Percentiles rank a stretch among this genome's conserved stretches.
phyloP scores from a whole-genome alignment of 2,797 vertebrate genomes.

The Muscicapa striata region DNA sequence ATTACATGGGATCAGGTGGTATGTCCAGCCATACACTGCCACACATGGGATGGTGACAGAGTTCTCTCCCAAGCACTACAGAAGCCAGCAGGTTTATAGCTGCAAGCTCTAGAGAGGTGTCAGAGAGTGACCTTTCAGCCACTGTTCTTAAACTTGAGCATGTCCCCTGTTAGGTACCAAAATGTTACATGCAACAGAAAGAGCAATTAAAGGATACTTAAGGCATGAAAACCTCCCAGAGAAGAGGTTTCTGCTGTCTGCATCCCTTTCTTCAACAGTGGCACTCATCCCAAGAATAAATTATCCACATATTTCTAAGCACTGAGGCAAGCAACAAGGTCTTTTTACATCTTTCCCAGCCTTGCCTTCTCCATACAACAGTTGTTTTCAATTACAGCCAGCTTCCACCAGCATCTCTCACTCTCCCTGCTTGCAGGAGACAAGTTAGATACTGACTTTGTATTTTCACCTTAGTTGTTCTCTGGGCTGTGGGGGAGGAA shows the following conservation, averaged over 20 bases:
- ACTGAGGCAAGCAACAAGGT: not conserved
- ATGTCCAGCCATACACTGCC: too few species aligned
- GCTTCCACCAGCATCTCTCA: not conserved
- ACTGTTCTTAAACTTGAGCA: not conserved
- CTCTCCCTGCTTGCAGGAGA: not conserved
- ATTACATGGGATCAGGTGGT: not conserved
- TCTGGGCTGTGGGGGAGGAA: not conserved
- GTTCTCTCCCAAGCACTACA: not conserved
- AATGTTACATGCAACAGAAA: not conserved
- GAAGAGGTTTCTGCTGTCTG: not conserved
- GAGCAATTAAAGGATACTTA: not conserved
- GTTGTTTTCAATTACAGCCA: not conserved
- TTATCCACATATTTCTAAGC: not conserved
- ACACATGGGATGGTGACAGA: not conserved
- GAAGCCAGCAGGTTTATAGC: not conserved
- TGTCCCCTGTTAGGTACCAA: not conserved
- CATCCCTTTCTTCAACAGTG: not conserved
- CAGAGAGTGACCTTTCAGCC: not conserved
- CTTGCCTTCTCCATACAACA: not conserved
- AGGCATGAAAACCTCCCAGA: not conserved
- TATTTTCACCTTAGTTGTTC: not conserved
- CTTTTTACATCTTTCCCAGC: not conserved
- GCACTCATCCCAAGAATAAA: not conserved
- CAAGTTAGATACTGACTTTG: not conserved
- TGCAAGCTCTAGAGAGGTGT: accelerated